These are phyloP conservation scores for Thamnophis sirtalis DNA, from an alignment of 2,113 vertebrate species.

Conservation along the genomic window DNA sequence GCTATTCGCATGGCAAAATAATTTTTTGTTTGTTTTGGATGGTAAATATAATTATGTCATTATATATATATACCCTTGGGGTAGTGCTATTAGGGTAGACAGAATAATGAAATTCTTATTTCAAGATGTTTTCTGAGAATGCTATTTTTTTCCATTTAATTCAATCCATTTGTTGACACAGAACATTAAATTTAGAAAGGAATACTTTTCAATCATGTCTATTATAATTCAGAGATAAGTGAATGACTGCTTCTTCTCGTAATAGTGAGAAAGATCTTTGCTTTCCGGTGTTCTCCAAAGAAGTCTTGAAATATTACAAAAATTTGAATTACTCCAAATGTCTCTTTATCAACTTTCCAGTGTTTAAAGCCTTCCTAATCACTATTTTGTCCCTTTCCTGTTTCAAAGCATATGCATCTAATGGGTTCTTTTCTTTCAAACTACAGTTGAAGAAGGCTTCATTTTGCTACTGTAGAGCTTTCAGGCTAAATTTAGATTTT, in stretches of 20 bases:
- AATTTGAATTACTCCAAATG: neutral
- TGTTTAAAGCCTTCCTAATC: neutral
- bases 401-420: neutral
- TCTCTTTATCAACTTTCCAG: neutral
- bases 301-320: neutral
- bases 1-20: neutral
- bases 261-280: neutral
- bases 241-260: neutral
- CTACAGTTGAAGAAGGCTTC: neutral
- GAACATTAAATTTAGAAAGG: constrained; percentile 16
- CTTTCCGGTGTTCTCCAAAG: neutral
- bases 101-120: constrained; percentile 23
- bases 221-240: neutral
- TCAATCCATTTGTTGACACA: constrained; percentile 26
- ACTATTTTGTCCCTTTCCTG: neutral
- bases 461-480: neutral
- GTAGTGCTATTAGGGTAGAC: neutral
- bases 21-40: constrained; percentile 6
- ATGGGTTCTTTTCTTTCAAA: neutral
- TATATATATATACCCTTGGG: constrained; percentile 4
- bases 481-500: neutral
- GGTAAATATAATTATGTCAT: neutral
- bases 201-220: constrained; percentile 19
- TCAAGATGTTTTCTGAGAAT: constrained; percentile 18
- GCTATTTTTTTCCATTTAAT: constrained; percentile 28